Evolutionary conservation across 2,113 vertebrate species (phyloP).

Genomic region (Pseudopodoces humilis): DNA sequence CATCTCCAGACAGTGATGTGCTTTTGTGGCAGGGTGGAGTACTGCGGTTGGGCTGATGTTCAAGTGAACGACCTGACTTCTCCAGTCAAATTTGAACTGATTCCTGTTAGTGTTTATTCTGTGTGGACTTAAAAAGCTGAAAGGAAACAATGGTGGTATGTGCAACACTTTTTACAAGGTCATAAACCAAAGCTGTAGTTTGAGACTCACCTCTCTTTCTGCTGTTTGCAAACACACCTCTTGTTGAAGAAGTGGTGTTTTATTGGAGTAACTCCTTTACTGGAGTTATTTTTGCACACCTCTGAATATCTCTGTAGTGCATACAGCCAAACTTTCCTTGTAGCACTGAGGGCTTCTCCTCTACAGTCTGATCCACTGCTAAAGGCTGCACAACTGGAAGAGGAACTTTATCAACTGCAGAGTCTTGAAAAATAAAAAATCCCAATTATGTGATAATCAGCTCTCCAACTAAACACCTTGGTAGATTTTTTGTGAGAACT

Average conservation of each 20-base stretch:
- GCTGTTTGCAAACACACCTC: background rate
- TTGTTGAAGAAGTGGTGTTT: background rate
- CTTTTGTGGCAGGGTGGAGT: rapidly evolving
- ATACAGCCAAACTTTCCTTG: background rate
- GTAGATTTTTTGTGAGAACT: background rate
- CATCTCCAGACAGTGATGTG: background rate
- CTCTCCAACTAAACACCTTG: background rate
- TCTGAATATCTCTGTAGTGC: background rate
- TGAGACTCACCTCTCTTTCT: background rate
- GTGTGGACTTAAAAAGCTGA: background rate
- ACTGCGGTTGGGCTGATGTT: background rate
- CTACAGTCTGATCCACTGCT: background rate
- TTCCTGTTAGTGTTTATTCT: background rate
- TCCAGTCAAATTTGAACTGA: background rate
- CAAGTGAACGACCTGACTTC: background rate
- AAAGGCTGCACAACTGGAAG: background rate
- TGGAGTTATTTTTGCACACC: background rate
- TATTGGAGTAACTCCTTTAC: background rate
- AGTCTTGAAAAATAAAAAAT: background rate
- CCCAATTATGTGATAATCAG: background rate
- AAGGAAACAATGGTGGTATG: background rate
- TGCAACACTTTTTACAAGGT: background rate
- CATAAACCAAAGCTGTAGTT: background rate
- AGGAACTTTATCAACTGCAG: background rate
- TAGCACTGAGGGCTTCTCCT: background rate